Base-by-base conservation (phyloP, 1,140 invertebrate genomes). In the Sycophila sp. region DNA sequence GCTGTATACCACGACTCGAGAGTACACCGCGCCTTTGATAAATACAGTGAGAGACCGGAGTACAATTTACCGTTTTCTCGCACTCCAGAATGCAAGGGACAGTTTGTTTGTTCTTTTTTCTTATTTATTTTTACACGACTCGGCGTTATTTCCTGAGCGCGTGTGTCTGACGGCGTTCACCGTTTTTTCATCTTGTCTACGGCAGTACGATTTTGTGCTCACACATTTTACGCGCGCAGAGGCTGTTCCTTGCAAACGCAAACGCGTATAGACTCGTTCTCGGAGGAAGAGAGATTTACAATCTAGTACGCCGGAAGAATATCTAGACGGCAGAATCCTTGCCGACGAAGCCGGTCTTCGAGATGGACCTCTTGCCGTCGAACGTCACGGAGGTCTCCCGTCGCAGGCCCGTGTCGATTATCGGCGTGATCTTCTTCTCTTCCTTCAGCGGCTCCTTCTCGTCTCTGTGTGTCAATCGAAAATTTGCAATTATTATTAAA, bases 251-350 rank as follows among this genome's bases (percentile, higher is more conserved):
- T 28, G 24, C 11, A 1, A 38, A 15, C 15, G 32, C 59, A 51
- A n/a, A n/a, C 64, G 34, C 34, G n/a, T 28, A 40, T n/a, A 30
- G 68, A 63, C 26, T 60, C 62, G 62, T 65, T 65, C 51, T 67
- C 58, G 36, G 64, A 67, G 56, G 22, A 67, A 62, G 56, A 67
- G 70, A 66, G 47, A 82, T 85, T 86, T 86, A 86, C 82, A 86
- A 85, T 86, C 85, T 86, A 85, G 85, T 86, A 86, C 85, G 85
- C 81, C 84, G 85, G 85, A 86, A 82, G 81, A 84, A 85, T 86
- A 87, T 85, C 89, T 93, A 94, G 65, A 94, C 93, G 56, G 93
- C 93, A 13, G 93, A 94, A 78, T 94, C 93, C 86, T 94, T 94
- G 72, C 93, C 93, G 73, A 94, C 92, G 74, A 94, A 93, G 47